Base-by-base conservation (phyloP, 2,888 invertebrate species). In the Polyommatus iphigenia region DNA sequence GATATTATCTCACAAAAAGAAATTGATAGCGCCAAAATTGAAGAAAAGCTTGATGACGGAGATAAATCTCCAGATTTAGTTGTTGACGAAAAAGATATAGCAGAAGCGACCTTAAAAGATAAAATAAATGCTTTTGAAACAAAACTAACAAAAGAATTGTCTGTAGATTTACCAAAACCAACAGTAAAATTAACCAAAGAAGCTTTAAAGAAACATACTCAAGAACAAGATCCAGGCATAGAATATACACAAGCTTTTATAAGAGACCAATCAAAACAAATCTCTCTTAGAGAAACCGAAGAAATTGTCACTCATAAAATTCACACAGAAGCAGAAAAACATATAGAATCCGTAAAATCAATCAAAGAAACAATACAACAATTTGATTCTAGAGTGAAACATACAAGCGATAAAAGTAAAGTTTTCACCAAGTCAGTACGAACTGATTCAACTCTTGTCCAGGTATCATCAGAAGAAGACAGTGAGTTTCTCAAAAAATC, bases 201-300 rank as follows among this genome's bases (percentile, higher is more conserved):
- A 87, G 94, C 94, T 46, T 84, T 95, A 71, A 94, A 94, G 82
- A 94, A 93, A 82, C 94, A 94, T 80, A 93, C 94, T 0, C 85
- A 92, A 80, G 91, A 92, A 82, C 94, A 94, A 82, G 93, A 93
- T n/a, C 91, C 92, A 82, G 90, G 90, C 4, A 86, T 91, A 78
- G 94, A 94, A 85, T 94, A 94, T 80, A 94, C 94, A 0, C 93
- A 94, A 86, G 94, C 94, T 79, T 94, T 94, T 84, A 91, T 94
- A 0, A 87, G 93, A 85, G 94, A 94, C 83, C 94, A 94, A 84
- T 91, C 93, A 36, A 91, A 92, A 80, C 93, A 93, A 86, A 85
- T 92, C 80, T 86, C 91, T 18, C 87, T 80, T 79, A 84, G 87
- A 77, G 90, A 92, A 80, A 86, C 86, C 4, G 87, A 87, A 76